phyloP scores from a whole-genome alignment of 2,888 invertebrate genomes.

The Drosophila quinaria region DNA sequence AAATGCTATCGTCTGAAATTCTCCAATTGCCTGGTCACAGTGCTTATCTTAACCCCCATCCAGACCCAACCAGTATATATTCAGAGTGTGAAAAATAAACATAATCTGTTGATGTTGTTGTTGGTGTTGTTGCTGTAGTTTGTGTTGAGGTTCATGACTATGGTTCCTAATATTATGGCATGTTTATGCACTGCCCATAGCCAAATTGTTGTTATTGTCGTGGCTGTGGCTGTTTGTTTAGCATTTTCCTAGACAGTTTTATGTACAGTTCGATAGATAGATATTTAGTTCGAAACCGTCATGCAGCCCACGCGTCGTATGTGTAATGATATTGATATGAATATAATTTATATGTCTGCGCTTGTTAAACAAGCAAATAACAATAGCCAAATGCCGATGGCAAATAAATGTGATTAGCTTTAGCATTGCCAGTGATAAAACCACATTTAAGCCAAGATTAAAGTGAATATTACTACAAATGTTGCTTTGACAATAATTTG shows the following conservation, averaged over 20 bases:
- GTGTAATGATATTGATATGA: constrained; percentile 44
- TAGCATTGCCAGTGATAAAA: constrained; percentile 10
- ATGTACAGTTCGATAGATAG: constrained; percentile 63
- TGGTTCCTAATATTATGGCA: constrained; percentile 62
- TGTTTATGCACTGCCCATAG: constrained; percentile 61
- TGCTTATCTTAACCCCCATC: constrained; percentile 43
- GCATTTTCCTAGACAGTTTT: constrained; percentile 72
- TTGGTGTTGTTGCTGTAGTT: not conserved
- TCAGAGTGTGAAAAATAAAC: constrained; percentile 63
- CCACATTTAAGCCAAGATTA: not conserved
- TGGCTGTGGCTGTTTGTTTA: constrained; percentile 62
- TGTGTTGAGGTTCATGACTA: constrained; percentile 9
- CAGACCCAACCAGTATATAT: constrained; percentile 22
- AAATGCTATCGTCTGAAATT: not conserved
- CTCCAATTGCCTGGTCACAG: not conserved
- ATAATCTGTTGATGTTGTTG: constrained; percentile 51
- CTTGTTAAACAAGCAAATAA: constrained; percentile 42
- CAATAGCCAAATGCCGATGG: constrained; percentile 39
- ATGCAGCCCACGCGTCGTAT: constrained; percentile 44
- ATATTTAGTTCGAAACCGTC: constrained; percentile 2
- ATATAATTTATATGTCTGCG: constrained; percentile 72
- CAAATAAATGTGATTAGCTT: constrained; percentile 61
- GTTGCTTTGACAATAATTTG: not conserved
- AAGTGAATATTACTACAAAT: not conserved
- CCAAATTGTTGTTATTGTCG: constrained; percentile 35